Evolutionary conservation across 2,113 vertebrate species (phyloP).

Genomic region (Gavia stellata): DNA sequence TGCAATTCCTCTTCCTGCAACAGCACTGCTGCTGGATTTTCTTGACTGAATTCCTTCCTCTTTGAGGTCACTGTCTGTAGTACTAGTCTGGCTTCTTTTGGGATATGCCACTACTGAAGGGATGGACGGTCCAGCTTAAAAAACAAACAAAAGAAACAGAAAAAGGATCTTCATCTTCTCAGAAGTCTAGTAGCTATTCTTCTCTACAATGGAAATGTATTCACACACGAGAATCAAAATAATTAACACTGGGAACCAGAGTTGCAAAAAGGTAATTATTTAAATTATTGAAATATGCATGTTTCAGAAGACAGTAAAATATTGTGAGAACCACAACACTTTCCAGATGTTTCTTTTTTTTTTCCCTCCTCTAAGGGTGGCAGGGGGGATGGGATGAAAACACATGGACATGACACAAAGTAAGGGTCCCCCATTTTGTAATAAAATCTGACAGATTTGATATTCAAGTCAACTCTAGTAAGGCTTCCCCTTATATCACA

Average conservation of each 20-base stretch:
- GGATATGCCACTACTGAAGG: constrained; percentile 84
- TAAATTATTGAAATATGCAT: neutral
- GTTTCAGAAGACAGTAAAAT: neutral
- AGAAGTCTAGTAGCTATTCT: neutral
- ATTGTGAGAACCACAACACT: neutral
- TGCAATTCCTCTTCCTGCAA: constrained; percentile 80
- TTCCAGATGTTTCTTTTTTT: neutral
- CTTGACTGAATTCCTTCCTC: constrained; percentile 86
- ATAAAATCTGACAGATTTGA: neutral
- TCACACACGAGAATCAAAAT: neutral
- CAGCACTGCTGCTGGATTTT: constrained; percentile 77
- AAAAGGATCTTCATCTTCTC: neutral
- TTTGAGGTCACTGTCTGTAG: constrained; percentile 83
- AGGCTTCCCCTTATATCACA: neutral
- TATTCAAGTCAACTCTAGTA: neutral
- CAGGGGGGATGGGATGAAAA: neutral
- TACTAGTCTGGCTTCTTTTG: constrained; percentile 89
- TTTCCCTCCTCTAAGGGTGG: neutral
- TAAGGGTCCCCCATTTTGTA: neutral
- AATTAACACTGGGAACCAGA: neutral
- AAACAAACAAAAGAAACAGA: neutral
- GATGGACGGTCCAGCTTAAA: constrained; percentile 84
- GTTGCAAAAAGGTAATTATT: neutral
- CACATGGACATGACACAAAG: neutral
- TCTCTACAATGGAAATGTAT: neutral